A percentile compares a stretch with the other conserved stretches of the same genome.
phyloP scores from a whole-genome alignment of 2,797 vertebrate species.

The Tapirus indicus region DNA sequence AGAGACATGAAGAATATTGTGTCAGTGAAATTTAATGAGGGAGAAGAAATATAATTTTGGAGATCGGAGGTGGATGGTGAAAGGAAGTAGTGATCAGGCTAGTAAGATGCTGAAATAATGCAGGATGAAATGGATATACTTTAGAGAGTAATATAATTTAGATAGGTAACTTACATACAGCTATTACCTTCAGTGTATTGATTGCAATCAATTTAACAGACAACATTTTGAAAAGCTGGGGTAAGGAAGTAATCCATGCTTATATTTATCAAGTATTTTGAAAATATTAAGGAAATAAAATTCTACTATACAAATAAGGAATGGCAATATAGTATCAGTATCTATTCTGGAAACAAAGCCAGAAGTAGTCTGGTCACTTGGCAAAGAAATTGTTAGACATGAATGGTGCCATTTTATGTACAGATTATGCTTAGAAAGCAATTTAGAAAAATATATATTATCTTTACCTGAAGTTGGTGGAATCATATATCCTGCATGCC shows the following conservation, averaged over 20 bases:
- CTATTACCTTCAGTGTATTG: not conserved
- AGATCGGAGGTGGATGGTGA: not conserved
- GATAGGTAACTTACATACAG: not conserved
- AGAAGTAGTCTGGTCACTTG: not conserved
- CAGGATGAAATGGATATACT: not conserved
- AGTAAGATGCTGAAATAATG: not conserved
- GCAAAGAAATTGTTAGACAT: constrained; percentile 2
- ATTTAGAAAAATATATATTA: not conserved
- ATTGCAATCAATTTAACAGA: not conserved
- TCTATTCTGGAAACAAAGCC: constrained; percentile 34
- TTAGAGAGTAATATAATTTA: not conserved
- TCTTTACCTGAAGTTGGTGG: constrained; percentile 84
- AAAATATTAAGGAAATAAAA: constrained; percentile 1
- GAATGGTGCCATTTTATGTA: not conserved
- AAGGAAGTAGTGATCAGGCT: not conserved
- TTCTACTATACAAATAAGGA: not conserved
- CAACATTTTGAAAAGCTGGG: not conserved
- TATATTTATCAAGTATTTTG: not conserved
- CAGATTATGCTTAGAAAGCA: not conserved
- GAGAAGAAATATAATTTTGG: not conserved
- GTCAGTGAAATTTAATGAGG: not conserved
- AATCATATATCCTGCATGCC: constrained; percentile 93
- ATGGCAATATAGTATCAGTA: not conserved
- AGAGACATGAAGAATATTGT: not conserved
- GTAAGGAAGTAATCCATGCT: not conserved